phyloP scores from a whole-genome alignment of 2,113 vertebrate genomes.

The Corydoras maculifer region DNA sequence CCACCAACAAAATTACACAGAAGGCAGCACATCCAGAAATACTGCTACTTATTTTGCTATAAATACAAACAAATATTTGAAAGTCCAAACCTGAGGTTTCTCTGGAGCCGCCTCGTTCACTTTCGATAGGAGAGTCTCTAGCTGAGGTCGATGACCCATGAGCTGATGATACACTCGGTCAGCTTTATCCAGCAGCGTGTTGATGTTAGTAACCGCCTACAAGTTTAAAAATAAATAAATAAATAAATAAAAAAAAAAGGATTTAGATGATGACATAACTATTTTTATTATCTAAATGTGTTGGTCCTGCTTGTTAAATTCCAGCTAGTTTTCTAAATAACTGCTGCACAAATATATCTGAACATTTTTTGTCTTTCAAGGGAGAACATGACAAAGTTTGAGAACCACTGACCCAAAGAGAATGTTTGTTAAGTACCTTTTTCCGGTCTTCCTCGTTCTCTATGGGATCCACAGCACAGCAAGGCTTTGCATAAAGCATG shows the following conservation, averaged over 20 bases:
- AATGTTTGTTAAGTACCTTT: conserved; percentile 73
- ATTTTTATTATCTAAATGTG: no score
- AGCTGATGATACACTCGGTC: conserved; percentile 97
- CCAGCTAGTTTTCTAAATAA: no score
- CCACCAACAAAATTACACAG: not conserved
- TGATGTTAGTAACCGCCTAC: conserved; percentile 97
- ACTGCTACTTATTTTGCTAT: not conserved
- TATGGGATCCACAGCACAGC: conserved; percentile 96
- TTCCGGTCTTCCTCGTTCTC: conserved; percentile 97
- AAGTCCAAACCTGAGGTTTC: conserved; percentile 82
- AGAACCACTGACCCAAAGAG: no score
- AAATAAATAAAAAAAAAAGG: not conserved
- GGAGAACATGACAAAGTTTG: no score
- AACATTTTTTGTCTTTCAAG: no score
- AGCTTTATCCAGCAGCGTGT: conserved; percentile 93
- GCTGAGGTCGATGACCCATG: conserved; percentile 92
- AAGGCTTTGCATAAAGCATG: conserved; percentile 95
- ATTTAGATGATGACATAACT: not conserved
- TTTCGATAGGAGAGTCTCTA: conserved; percentile 91
- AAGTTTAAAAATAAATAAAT: no score
- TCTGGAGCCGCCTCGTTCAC: conserved; percentile 96
- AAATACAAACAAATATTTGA: not conserved
- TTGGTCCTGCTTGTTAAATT: no score
- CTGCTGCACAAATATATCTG: no score
- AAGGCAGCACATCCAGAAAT: not conserved